Base-by-base conservation (phyloP, 2,797 vertebrate species). In the Diglossa cyanea region DNA sequence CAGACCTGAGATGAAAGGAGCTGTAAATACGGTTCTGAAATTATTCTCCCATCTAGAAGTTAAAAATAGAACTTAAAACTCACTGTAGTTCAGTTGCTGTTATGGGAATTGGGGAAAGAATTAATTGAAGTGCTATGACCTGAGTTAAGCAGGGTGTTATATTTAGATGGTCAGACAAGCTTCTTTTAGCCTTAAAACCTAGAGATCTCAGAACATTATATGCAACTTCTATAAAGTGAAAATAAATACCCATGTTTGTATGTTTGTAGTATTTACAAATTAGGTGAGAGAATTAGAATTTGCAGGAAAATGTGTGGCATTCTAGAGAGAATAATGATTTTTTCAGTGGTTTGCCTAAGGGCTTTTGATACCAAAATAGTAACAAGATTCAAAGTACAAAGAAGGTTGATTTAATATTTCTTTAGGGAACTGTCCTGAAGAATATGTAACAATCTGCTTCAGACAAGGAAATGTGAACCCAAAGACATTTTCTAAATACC, bases 401-500 rank as follows among this genome's bases (percentile, higher is more conserved):
- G 74, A 84, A 90, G 88, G 67, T 73, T 91, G 95, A 92, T 94
- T 83, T 42, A 80, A 65, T 94, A 86, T 89, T 75, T 58, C 87
- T 91, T 86, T 86, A 92, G 86, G 86, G 77, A 94, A 30, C 68
- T 96, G 76, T 93, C 77, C 77, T 93, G 72, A 85, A 94, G 95
- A 89, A 89, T 93, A 95, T 72, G 70, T 91, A 92, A 84, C 91
- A 78, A 86, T 96, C 90, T 94, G 86, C 61, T 95, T 96, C 76
- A 96, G 90, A 93, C 48, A 91, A 88, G 89, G 37, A 95, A 94
- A 95, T 93, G 90, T 91, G 91, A 95, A 94, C 90, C 73, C 88
- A 90, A 91, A 95, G 94, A 93, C 91, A 68, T 91, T 97, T 95
- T 87, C 44, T 78, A 91, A 96, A 90, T 90, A 78, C 33, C 45